Evolutionary conservation across 2,797 vertebrate species (phyloP).

Genomic region (Coendou prehensilis): DNA sequence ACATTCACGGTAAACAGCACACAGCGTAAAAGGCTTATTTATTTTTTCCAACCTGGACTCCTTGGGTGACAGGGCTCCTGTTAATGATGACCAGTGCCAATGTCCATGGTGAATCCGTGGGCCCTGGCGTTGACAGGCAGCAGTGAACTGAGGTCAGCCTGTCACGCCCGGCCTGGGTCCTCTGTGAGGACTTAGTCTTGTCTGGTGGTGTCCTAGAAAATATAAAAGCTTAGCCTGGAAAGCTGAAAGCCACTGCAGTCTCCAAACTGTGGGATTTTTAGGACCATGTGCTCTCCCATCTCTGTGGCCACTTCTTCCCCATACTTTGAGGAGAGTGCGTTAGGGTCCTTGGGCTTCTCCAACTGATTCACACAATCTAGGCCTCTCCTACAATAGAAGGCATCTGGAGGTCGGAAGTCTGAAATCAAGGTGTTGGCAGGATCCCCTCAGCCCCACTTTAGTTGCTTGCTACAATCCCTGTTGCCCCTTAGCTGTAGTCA

Average conservation of each 20-base stretch:
- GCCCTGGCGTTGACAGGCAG: fast-evolving
- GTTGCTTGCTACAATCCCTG: neutral
- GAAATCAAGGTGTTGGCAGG: neutral
- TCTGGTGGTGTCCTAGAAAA: neutral
- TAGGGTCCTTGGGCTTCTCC: too few relatives aligned
- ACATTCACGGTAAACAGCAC: neutral
- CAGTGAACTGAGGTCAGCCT: too few relatives aligned
- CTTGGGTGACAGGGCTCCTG: neutral
- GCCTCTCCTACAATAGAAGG: neutral
- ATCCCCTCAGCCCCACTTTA: neutral
- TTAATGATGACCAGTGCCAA: too few relatives aligned
- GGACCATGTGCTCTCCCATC: too few relatives aligned
- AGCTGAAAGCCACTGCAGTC: too few relatives aligned
- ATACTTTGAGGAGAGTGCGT: too few relatives aligned
- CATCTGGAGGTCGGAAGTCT: neutral
- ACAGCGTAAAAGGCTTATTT: neutral
- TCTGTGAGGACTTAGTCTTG: neutral
- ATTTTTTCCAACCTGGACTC: too few relatives aligned
- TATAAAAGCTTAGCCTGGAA: neutral
- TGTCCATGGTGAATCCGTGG: neutral
- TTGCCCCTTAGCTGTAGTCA: too few relatives aligned
- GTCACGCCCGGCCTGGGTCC: neutral
- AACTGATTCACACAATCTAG: too few relatives aligned
- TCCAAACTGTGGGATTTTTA: neutral
- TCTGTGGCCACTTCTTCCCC: neutral